Base-by-base conservation (phyloP, 2,113 vertebrate genomes). In the Oreotrochilus melanogaster region DNA sequence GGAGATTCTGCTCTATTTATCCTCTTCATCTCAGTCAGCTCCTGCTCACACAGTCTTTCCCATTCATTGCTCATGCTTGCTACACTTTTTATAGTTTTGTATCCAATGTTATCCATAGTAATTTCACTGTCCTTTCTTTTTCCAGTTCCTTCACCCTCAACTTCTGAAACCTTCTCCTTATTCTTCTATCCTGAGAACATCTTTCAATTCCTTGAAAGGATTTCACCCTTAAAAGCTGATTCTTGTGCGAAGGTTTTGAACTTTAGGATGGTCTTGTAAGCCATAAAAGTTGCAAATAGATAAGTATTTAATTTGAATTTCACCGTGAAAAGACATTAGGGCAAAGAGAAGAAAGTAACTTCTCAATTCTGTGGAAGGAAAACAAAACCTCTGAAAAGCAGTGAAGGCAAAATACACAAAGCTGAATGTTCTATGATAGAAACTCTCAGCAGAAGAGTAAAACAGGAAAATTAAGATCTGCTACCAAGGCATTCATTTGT, bases 231-330 rank as follows among this genome's bases (percentile, higher is more conserved):
- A 86, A 89, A 75, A 80, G 27, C 37, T 69, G 22, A 48, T 71
- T 95, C 73, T 74, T 93, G 42, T 35, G 17, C 60, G 76, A 93
- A 86, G 22, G 16, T 43, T 94, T 95, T 80, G 72, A 94, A 88
- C 48, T 88, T 84, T 51, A 88, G 51, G 66, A 88, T 54, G 61
- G 90, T 89, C 54, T 73, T 69, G 80, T 78, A 93, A 91, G 50
- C 35, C 54, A 80, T 37, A 67, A 78, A 75, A 50, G 37, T 86
- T 92, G 30, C 57, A 33, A 86, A 62, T 35, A 89, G 67, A 65
- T 61, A 89, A 84, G 57, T 2, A 61, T 87, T 91, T 88, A 65
- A 83, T 92, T 91, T 92, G 30, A 88, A 92, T 89, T 95, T 95
- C 64, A 67, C 14, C 74, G 30, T 72, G 31, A 53, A 70, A 74